Evolutionary conservation across 2,797 vertebrate genomes (phyloP), one percentile per base, ranked within the genome.

Genomic region (Danionella dracula): DNA sequence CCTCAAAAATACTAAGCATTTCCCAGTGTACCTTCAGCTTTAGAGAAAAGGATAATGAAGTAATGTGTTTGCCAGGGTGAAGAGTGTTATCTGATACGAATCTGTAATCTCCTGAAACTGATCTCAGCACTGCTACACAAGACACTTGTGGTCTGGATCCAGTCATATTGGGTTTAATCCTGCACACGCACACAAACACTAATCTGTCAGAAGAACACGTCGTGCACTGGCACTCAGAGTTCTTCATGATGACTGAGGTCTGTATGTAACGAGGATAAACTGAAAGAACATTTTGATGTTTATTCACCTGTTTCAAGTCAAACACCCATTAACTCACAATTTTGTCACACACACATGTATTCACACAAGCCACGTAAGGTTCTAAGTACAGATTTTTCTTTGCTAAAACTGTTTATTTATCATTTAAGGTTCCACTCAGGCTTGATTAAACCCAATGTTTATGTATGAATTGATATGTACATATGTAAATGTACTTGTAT

Each of bases 371-470:
- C n/a, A n/a, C n/a, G n/a, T n/a, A n/a, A n/a, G n/a, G n/a, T n/a
- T n/a, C n/a, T n/a, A n/a, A n/a, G n/a, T n/a, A n/a, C 85, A 88
- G 83, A 86, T 85, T 83, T n/a, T 5, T 4, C 8, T n/a, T 20
- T 57, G 21, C 21, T 57, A n/a, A 42, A n/a, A 21, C 15, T 27
- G 37, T 23, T 42, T 40, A 41, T 23, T 57, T 40, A 23, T n/a
- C 16, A 21, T 29, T 29, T 13, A 5, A n/a, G 13, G 13, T 15
- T 49, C n/a, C 20, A n/a, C 19, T 13, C 8, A 15, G 6, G 19
- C n/a, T 55, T 55, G 35, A 40, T 23, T 55, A 15, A 19, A 55
- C 35, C 10, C 23, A 3, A 27, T 3, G 6, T 27, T 6, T 27
- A 27, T 27, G 23, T 27, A 27, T 6, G 23, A 6, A 27, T 27